Evolutionary conservation across 2,113 vertebrate genomes (phyloP), one percentile per base, ranked within the genome.

Genomic region (Isurus oxyrinchus): DNA sequence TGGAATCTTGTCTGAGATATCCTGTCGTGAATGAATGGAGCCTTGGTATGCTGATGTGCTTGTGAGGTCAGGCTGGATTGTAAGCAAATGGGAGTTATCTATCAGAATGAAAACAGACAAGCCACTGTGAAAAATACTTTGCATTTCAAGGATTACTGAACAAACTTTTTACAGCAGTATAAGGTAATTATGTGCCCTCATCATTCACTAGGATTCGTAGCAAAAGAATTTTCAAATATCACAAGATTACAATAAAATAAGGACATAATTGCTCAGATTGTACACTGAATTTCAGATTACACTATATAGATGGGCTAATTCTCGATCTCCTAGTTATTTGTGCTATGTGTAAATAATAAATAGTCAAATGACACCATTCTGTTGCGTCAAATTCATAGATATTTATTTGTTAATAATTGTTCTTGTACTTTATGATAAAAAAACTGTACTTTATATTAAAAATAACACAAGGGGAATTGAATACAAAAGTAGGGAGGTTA

Each of bases 61-160:
- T 97, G 99, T 99, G 97, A 99, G 98, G 98, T 99, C 99, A 0
- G 99, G 99, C 97, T 99, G 99, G 98, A 99, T 99, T 97, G 99
- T 99, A 97, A 99, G 98, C 98, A 99, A 98, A 97, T 99, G 98
- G 97, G 99, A 99, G 96, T 99, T 99, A 97, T 99, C 99, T 99
- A 98, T 88, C 87, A 96, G 53, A 97, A 97, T 96, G 97, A 96
- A 98, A 97, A 97, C 96, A 97, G 97, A 97, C 72, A 97, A 96
- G 90, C 96, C 96, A 97, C 97, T 96, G 97, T 97, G 97, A 97
- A 97, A 97, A 97, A 95, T 31, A 76, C 67, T 72, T 49, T 72
- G 67, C 63, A 95, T 72, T 95, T 95, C 94, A 95, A 35, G 66
- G 44, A 95, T 76, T 95, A 53, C 44, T 95, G 69, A 72, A 55